These are phyloP conservation scores for Tetramorium parvispinum DNA, from an alignment of 1,140 invertebrate genomes.

Conservation along the genomic window DNA sequence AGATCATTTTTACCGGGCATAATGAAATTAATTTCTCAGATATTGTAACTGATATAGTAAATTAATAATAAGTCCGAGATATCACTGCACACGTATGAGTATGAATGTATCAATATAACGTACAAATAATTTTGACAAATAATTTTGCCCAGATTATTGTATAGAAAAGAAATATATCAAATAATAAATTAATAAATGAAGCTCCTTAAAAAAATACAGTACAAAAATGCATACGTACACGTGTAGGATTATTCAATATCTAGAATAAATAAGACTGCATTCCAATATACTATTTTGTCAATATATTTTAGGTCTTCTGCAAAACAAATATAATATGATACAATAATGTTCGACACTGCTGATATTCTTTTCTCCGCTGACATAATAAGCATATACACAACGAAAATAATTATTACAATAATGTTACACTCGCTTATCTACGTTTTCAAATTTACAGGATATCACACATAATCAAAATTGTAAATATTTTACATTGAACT, in stretches of 20 bases:
- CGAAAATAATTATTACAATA: conserved; percentile 74
- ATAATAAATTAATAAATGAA: conserved; percentile 1
- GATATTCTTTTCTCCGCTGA: conserved; percentile 57
- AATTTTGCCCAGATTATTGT: neutral
- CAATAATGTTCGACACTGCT: conserved; percentile 69
- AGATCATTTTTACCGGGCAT: neutral
- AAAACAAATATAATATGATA: conserved; percentile 82
- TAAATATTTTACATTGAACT: conserved; percentile 77
- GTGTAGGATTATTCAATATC: neutral
- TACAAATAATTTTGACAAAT: conserved; percentile 7
- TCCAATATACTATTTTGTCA: conserved; percentile 75
- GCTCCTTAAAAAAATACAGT: neutral
- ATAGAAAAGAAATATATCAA: neutral
- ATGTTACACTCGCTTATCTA: conserved; percentile 63
- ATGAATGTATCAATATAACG: neutral
- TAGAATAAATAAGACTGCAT: conserved; percentile 52
- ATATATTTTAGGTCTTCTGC: conserved; percentile 82
- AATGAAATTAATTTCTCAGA: conserved; percentile 1
- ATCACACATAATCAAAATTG: conserved; percentile 81
- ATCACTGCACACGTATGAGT: neutral
- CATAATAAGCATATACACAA: conserved; percentile 80
- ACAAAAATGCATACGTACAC: too few species aligned
- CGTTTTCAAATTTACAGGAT: conserved; percentile 80
- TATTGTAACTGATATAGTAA: neutral
- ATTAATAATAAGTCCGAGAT: neutral